A percentile compares a stretch with the other conserved stretches of the same genome.
Evolutionary conservation across 1,140 invertebrate genomes (phyloP).

Genomic region (Colletes latitarsis): DNA sequence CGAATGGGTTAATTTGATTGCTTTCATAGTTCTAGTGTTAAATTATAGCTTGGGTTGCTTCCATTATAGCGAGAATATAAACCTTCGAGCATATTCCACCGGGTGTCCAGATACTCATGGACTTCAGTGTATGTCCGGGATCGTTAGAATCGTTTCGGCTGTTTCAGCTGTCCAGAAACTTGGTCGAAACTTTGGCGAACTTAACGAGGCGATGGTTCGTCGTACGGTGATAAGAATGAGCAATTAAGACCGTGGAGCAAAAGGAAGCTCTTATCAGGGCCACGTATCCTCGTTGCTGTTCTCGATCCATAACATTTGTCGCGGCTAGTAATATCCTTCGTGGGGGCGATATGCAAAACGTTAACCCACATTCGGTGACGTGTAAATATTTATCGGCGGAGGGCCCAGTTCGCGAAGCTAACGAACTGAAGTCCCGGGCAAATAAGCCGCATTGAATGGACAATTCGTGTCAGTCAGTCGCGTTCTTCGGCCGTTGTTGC

Average conservation of each 20-base stretch:
- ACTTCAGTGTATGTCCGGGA: too few relatives aligned
- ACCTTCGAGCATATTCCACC: too few relatives aligned
- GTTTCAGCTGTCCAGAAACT: background rate
- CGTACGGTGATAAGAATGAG: conserved; percentile 36
- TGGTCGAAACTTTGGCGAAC: background rate
- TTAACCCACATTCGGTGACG: conserved; percentile 56
- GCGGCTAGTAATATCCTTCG: conserved; percentile 39
- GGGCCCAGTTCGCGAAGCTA: conserved; percentile 38
- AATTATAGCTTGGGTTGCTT: too few relatives aligned
- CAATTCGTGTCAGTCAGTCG: conserved; percentile 13
- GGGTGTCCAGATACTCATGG: too few relatives aligned
- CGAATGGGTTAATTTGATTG: too few relatives aligned
- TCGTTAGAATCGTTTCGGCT: too few relatives aligned
- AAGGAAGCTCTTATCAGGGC: conserved; percentile 56
- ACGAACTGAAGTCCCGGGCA: conserved; percentile 22
- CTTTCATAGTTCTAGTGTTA: too few relatives aligned
- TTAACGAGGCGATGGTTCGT: background rate
- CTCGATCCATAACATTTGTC: conserved; percentile 60
- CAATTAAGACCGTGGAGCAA: conserved; percentile 36
- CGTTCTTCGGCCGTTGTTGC: background rate
- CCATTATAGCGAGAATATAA: too few relatives aligned
- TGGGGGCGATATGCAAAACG: conserved; percentile 59
- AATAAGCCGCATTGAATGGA: conserved; percentile 6
- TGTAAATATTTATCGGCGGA: conserved; percentile 62
- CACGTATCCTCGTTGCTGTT: conserved; percentile 27